Evolutionary conservation across 2,888 invertebrate genomes (phyloP), one percentile per base, ranked within the genome.

Genomic region (Polietes domitor): DNA sequence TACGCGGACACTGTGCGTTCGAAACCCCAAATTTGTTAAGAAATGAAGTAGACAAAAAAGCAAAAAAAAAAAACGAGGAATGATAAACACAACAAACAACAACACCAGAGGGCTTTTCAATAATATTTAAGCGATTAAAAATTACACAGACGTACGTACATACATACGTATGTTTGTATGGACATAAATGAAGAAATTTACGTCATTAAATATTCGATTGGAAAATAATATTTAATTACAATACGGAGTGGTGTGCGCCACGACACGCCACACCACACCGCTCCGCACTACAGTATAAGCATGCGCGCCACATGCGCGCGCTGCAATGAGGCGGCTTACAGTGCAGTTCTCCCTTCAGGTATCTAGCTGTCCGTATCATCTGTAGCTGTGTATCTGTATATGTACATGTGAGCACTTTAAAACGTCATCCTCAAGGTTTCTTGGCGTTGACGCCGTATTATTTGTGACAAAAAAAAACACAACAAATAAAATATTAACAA

Each of bases 351-450:
- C 53, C 9, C 50, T 55, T 7, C 9, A 41, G 12, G 12, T 41
- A 32, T 32, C 32, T 9, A 32, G 41, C 15, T 41, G 41, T 7
- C 6, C 32, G 5, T 43, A 43, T 43, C n/a, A 2, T 43, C 2
- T 43, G 15, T 43, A 12, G 3, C 7, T 43, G 43, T 43, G 43
- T 12, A n/a, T 43, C 43, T 43, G 10, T 50, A n/a, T 50, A 3
- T 58, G 68, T 43, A 37, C 21, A 65, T 65, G 37, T 65, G 65
- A 10, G 24, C 68, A 68, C 68, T 41, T 68, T 21, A 61, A 77
- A 83, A 83, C 79, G 83, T 83, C 83, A 83, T 61, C 17, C 32
- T 41, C 76, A 83, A 79, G 76, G 68, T 76, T 79, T 73, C 61
- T 41, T 61, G 6, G 28, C n/a, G 32, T 65, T 65, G 68, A 68